These are phyloP conservation scores for Aphaenogaster rudis DNA, from an alignment of 1,140 invertebrate species.

Conservation along the genomic window DNA sequence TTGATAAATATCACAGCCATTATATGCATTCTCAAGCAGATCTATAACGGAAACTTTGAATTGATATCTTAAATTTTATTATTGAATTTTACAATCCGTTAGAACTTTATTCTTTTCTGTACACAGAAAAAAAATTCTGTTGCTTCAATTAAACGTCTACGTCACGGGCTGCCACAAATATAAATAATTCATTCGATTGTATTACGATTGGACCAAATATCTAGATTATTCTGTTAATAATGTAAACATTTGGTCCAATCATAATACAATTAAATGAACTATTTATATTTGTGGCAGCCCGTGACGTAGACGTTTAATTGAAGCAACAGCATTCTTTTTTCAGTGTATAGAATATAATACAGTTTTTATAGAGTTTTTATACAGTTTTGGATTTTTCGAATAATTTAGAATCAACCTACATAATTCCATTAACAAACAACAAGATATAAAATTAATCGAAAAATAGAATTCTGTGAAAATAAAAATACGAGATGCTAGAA, in stretches of 20 bases:
- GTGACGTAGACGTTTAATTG: too few species aligned
- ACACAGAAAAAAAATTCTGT: too few species aligned
- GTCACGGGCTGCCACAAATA: too few species aligned
- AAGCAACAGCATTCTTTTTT: too few species aligned
- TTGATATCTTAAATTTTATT: background rate
- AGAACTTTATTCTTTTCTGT: background rate
- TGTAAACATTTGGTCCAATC: too few species aligned
- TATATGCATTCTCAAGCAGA: background rate
- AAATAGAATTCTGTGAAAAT: background rate
- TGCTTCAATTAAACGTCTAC: too few species aligned
- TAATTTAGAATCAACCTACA: background rate
- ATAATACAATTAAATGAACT: too few species aligned
- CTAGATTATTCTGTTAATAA: too few species aligned
- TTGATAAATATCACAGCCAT: background rate
- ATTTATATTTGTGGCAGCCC: too few species aligned
- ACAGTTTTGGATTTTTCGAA: background rate
- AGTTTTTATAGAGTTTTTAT: background rate
- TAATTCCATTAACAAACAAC: background rate
- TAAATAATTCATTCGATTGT: too few species aligned
- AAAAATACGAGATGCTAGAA: background rate
- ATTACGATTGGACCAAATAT: too few species aligned
- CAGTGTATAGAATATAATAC: too few species aligned
- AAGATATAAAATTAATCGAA: background rate
- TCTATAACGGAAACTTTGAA: background rate
- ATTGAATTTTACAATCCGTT: background rate